These are phyloP conservation scores for Lacanobia wlatinum DNA, from an alignment of 2,888 invertebrate genomes.

Conservation along the genomic window DNA sequence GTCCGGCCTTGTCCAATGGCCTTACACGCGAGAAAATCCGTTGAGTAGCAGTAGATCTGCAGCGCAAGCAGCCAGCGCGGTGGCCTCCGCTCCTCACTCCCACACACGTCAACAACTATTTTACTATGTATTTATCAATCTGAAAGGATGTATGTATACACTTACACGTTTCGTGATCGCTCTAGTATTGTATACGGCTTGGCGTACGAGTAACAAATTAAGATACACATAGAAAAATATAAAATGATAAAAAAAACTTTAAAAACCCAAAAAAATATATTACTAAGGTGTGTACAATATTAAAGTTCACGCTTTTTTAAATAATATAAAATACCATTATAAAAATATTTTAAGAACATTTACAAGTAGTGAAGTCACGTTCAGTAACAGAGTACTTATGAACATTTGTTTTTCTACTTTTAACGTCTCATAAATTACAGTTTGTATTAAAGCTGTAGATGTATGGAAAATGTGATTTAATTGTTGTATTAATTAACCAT, in stretches of 20 bases:
- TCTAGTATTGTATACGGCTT: slow-evolving; percentile 90
- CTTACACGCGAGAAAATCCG: slow-evolving; percentile 63
- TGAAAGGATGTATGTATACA: slow-evolving; percentile 84
- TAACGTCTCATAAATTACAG: slow-evolving; percentile 79
- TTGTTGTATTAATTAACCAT: slow-evolving; percentile 87
- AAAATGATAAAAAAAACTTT: slow-evolving; percentile 69
- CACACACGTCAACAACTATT: slow-evolving; percentile 78
- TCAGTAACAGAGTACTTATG: slow-evolving; percentile 87
- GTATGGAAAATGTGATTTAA: slow-evolving; percentile 88
- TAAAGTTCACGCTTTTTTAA: slow-evolving; percentile 84
- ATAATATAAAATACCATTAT: slow-evolving; percentile 75
- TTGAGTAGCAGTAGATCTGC: slow-evolving; percentile 62
- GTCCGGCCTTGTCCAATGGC: slow-evolving; percentile 73
- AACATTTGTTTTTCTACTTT: slow-evolving; percentile 74
- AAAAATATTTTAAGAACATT: slow-evolving; percentile 89
- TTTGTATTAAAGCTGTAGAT: slow-evolving; percentile 80
- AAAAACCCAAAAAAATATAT: slow-evolving; percentile 78
- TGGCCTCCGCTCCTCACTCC: slow-evolving; percentile 74
- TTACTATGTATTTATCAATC: slow-evolving; percentile 86
- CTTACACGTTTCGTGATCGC: slow-evolving; percentile 81
- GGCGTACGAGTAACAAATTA: slow-evolving; percentile 86
- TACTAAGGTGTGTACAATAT: slow-evolving; percentile 89
- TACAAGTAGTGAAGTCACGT: slow-evolving; percentile 84
- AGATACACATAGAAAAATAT: slow-evolving; percentile 79
- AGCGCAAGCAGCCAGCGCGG: slow-evolving; percentile 57